These are phyloP conservation scores for Portevinia maculata DNA, from an alignment of 2,888 invertebrate genomes.

Conservation along the genomic window DNA sequence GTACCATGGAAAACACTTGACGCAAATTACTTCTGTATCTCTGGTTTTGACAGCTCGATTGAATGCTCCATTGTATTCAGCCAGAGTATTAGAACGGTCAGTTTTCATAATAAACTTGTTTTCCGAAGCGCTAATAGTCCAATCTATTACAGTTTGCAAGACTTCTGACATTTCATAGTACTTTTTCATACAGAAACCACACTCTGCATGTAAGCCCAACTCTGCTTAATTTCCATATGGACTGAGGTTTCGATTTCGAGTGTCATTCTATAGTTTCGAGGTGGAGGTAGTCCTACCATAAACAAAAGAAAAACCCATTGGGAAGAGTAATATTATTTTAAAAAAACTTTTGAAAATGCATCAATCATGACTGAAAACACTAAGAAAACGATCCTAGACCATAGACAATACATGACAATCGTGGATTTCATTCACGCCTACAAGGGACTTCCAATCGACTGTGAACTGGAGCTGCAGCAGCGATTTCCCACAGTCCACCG, in stretches of 20 bases:
- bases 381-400: conserved; percentile 77
- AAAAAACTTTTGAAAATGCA: conserved; percentile 30
- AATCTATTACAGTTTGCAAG: no score
- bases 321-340: background rate
- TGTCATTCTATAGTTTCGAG: no score
- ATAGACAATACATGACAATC: conserved; percentile 76
- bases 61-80: no score
- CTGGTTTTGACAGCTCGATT: no score
- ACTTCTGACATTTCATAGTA: no score
- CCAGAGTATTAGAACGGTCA: no score
- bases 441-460: conserved; percentile 85
- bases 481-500: conserved; percentile 85
- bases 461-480: conserved; percentile 85
- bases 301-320: conserved; percentile 31
- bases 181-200: background rate
- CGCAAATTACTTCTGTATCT: no score
- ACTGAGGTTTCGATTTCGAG: no score
- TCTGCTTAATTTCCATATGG: conserved; percentile 17
- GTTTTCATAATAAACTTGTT: no score
- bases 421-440: conserved; percentile 84
- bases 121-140: no score
- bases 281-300: conserved; percentile 16
- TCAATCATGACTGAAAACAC: conserved; percentile 52
- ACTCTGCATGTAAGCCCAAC: conserved; percentile 24
- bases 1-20: no score